phyloP scores from a whole-genome alignment of 2,797 vertebrate species.

The Orestias chungarensis region DNA sequence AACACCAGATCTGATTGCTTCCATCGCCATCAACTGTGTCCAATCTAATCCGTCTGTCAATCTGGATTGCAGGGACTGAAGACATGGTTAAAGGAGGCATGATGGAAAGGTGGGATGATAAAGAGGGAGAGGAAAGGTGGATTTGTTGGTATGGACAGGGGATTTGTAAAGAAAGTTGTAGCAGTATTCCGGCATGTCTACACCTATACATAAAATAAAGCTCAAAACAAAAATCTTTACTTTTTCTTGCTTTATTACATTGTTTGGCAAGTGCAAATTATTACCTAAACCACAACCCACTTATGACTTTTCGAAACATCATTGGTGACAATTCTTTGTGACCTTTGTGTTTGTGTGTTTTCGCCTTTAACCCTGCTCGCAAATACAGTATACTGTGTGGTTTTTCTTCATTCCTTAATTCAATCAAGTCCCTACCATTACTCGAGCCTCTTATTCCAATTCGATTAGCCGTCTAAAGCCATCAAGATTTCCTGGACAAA shows the following conservation, averaged over 20 bases:
- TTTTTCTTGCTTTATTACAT: not conserved
- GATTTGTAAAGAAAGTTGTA: conserved; percentile 47
- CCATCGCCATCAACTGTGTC: conserved; percentile 81
- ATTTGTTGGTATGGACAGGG: conserved; percentile 48
- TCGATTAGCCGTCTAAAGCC: conserved; percentile 98
- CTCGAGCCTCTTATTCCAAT: conserved; percentile 96
- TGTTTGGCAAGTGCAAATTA: not conserved
- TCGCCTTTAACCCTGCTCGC: conserved; percentile 84
- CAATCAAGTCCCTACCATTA: conserved; percentile 92
- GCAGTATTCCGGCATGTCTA: conserved; percentile 20
- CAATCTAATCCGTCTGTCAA: conserved; percentile 86
- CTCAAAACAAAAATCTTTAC: not conserved
- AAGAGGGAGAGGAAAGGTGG: conserved; percentile 53
- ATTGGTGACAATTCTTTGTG: conserved; percentile 30
- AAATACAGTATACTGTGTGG: conserved; percentile 90
- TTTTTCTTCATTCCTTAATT: conserved; percentile 88
- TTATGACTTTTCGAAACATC: conserved; percentile 57
- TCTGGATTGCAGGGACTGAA: conserved; percentile 70
- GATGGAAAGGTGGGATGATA: conserved; percentile 62
- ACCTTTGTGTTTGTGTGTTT: conserved; percentile 67
- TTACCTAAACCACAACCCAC: conserved; percentile 15
- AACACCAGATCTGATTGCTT: conserved; percentile 83
- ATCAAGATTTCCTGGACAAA: conserved; percentile 99
- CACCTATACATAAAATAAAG: not conserved
- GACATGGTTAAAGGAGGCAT: conserved; percentile 64